A percentile compares a stretch with the other conserved stretches of the same genome.
Evolutionary conservation across 2,113 vertebrate species (phyloP).

Genomic region (Riparia riparia): DNA sequence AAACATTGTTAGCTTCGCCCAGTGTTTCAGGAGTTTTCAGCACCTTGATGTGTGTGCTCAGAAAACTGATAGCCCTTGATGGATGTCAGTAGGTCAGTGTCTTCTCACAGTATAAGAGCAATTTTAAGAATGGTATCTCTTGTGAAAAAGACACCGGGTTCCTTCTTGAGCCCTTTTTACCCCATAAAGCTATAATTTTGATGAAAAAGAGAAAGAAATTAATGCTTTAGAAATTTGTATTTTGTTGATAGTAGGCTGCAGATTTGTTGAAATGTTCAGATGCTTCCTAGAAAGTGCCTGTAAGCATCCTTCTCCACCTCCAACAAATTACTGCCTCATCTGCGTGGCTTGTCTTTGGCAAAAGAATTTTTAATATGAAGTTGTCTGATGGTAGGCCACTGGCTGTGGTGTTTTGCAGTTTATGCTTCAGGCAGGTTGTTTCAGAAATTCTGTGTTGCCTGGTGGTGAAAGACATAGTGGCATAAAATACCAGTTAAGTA

Average conservation of each 20-base stretch:
- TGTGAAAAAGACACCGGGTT: background rate
- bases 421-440: conserved; percentile 1
- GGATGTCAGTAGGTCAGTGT: background rate
- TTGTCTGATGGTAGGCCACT: background rate
- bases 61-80: background rate
- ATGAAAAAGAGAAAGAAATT: background rate
- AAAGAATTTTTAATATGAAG: background rate
- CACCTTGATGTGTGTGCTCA: background rate
- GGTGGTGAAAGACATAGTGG: background rate
- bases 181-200: background rate
- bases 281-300: background rate
- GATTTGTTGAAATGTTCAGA: background rate
- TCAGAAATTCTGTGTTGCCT: conserved; percentile 18
- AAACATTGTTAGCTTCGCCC: background rate
- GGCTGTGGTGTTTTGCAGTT: background rate
- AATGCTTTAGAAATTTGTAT: background rate
- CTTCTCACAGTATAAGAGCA: background rate
- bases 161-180: background rate
- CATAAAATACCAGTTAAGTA: background rate
- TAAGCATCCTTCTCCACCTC: background rate
- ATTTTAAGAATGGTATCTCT: background rate
- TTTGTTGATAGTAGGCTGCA: background rate
- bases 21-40: background rate
- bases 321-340: background rate
- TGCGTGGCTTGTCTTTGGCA: background rate